A percentile compares a stretch with the other conserved stretches of the same genome.
Evolutionary conservation across 2,113 vertebrate species (phyloP).

Genomic region (Hippoglossus stenolepis): DNA sequence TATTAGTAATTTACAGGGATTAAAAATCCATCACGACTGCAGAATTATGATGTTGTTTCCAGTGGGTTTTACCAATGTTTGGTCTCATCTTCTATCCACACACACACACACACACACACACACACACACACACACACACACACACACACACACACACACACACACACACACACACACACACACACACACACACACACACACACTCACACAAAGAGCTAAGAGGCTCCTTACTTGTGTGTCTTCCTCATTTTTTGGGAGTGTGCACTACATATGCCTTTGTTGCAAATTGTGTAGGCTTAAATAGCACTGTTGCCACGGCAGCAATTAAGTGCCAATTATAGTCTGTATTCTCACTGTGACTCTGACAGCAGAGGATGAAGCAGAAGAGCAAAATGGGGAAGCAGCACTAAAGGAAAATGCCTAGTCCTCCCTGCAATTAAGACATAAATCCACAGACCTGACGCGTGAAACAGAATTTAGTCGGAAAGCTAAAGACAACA

Average conservation of each 20-base stretch:
- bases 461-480: neutral
- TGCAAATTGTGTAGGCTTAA: constrained; percentile 55
- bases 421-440: constrained; percentile 41
- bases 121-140: no score
- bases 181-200: neutral
- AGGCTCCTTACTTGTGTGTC: constrained; percentile 4
- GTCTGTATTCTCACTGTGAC: constrained; percentile 63
- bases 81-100: no score
- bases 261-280: constrained; percentile 47
- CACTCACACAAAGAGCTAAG: constrained; percentile 3
- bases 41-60: no score
- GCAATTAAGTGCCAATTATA: constrained; percentile 81
- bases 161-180: constrained; percentile 5
- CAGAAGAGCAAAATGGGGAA: constrained; percentile 3
- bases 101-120: no score
- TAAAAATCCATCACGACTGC: no score
- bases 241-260: neutral
- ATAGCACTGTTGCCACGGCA: constrained; percentile 80
- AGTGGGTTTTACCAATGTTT: no score
- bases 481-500: neutral
- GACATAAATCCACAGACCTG: constrained; percentile 17
- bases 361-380: constrained; percentile 53
- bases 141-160: no score
- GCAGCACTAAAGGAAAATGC: constrained; percentile 30
- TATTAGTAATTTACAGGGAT: no score